Conservation (phyloP, 2,797 vertebrate species). For the Rousettus madagascariensis region DNA sequence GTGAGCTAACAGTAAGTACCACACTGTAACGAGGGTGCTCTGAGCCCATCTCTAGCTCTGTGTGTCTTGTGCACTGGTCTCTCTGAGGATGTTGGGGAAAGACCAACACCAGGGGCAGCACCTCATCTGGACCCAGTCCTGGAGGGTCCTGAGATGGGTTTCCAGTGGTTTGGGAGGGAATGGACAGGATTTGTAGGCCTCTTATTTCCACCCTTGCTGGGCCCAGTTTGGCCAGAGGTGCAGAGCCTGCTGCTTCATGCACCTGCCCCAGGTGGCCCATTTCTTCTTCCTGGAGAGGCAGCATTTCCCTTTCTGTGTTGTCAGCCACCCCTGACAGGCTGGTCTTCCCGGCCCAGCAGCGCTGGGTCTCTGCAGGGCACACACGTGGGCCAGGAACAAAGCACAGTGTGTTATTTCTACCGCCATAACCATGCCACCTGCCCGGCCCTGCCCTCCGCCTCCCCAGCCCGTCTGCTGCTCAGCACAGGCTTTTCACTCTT, state of each 20-base stretch:
- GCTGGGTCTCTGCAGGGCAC: background rate
- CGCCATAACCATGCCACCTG: background rate
- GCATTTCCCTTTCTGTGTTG: background rate
- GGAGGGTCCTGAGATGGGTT: background rate
- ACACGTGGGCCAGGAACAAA: conserved; percentile 50
- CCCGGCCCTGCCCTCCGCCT: conserved; percentile 47
- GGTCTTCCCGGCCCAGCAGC: background rate
- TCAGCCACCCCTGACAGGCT: background rate
- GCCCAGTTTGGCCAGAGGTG: background rate
- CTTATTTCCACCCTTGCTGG: background rate
- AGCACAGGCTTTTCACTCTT: background rate
- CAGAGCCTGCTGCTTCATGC: background rate
- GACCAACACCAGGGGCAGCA: background rate
- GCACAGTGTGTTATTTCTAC: conserved; percentile 25
- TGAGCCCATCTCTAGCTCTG: fast-evolving
- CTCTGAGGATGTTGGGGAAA: background rate
- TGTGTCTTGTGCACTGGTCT: background rate
- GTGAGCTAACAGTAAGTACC: background rate
- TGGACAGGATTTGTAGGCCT: background rate
- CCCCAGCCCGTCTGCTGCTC: background rate
- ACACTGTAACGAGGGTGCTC: background rate
- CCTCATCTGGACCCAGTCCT: background rate
- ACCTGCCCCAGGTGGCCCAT: background rate
- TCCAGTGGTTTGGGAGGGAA: background rate
- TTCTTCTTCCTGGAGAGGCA: background rate